These are phyloP conservation scores for Turritopsis dohrnii DNA, from an alignment of 30 jellyfish, hydroid and myxozoan species.

Conservation along the genomic window DNA sequence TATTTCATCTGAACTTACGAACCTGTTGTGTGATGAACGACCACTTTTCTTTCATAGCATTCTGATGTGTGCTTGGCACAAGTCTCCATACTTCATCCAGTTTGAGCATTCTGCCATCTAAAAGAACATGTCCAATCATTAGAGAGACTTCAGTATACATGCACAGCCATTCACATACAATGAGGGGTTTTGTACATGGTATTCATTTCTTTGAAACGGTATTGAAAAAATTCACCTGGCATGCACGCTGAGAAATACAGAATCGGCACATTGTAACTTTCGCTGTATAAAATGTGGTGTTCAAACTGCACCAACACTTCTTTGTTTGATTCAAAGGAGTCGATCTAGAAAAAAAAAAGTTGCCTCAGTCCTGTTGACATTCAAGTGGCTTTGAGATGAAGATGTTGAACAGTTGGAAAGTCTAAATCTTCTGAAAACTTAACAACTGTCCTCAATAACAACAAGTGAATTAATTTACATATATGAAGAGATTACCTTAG, in stretches of 20 bases:
- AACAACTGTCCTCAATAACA: background rate
- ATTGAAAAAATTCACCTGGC: too few relatives aligned
- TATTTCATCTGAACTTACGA: background rate
- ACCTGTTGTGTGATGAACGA: slow-evolving; percentile 71
- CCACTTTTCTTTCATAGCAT: slow-evolving; percentile 68
- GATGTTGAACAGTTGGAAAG: too few relatives aligned
- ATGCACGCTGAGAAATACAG: slow-evolving; percentile 47
- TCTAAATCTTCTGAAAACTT: background rate
- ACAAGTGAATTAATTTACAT: too few relatives aligned
- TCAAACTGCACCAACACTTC: slow-evolving; percentile 13
- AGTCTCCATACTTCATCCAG: slow-evolving; percentile 53
- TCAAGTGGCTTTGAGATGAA: too few relatives aligned
- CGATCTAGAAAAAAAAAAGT: too few relatives aligned
- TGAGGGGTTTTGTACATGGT: too few relatives aligned
- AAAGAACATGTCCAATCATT: background rate
- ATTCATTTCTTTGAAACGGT: too few relatives aligned
- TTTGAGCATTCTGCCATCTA: slow-evolving; percentile 54
- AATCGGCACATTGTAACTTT: slow-evolving; percentile 81
- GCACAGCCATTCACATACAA: too few relatives aligned
- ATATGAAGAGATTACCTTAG: background rate
- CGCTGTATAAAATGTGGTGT: slow-evolving; percentile 56
- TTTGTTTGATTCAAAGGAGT: background rate
- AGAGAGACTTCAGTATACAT: too few relatives aligned
- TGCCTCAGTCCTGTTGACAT: too few relatives aligned
- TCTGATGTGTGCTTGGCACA: slow-evolving; percentile 43